These are phyloP conservation scores for Peromyscus nudipes DNA, from an alignment of 2,797 vertebrate species.

Conservation along the genomic window DNA sequence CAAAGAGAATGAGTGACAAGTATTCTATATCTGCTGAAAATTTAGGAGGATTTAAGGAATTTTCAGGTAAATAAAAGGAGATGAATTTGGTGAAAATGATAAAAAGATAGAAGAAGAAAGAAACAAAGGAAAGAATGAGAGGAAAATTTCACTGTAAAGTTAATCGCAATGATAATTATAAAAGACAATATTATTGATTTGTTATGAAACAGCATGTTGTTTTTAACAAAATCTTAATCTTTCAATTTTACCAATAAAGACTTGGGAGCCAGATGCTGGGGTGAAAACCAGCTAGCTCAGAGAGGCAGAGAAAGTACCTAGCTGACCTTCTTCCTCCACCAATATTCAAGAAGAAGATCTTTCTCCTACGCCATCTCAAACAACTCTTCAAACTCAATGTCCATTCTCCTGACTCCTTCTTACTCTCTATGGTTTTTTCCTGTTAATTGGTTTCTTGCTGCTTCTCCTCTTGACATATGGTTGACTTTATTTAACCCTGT, in stretches of 20 bases:
- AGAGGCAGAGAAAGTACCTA: neutral
- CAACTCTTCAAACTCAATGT: neutral
- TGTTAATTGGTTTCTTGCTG: neutral
- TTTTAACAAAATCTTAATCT: neutral
- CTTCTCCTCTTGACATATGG: neutral
- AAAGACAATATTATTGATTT: neutral
- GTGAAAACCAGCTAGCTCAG: rapidly evolving
- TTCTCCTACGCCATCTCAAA: neutral
- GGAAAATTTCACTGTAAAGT: neutral
- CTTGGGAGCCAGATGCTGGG: neutral
- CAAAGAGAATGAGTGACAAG: neutral
- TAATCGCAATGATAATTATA: neutral
- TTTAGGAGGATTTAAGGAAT: neutral
- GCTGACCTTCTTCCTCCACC: neutral
- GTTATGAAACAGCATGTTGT: neutral
- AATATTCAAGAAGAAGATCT: neutral
- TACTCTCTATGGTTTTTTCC: neutral
- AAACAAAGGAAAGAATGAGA: neutral
- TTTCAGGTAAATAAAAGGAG: neutral
- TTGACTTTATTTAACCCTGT: neutral
- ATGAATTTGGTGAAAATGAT: neutral
- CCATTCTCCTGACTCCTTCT: neutral
- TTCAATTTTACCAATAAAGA: neutral
- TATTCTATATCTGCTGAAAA: neutral
- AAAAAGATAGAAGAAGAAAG: neutral